A percentile compares a stretch with the other conserved stretches of the same genome.
These are phyloP conservation scores for Adelosebastes latens DNA, from an alignment of 2,797 vertebrate genomes.

Conservation along the genomic window DNA sequence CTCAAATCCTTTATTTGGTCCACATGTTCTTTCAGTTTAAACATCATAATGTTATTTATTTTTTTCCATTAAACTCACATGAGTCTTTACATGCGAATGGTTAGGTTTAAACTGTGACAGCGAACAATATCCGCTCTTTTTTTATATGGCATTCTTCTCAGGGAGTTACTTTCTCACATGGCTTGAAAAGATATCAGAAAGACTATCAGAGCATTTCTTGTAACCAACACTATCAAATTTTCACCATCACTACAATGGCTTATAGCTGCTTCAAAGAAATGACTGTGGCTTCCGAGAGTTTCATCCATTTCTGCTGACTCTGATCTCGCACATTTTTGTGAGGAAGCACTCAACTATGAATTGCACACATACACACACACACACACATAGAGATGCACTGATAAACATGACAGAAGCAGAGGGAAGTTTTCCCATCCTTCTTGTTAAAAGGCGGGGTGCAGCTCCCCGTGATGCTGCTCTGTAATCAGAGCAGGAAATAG, in stretches of 20 bases:
- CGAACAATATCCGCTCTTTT: slow-evolving; percentile 10
- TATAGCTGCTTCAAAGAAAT: slow-evolving; percentile 44
- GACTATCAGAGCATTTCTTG: slow-evolving; percentile 39
- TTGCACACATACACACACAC: not conserved
- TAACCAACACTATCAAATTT: slow-evolving; percentile 37
- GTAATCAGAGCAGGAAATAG: slow-evolving; percentile 67
- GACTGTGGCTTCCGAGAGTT: slow-evolving; percentile 36
- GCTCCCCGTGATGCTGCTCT: slow-evolving; percentile 51
- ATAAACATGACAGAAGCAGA: slow-evolving; percentile 42
- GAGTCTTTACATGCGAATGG: slow-evolving; percentile 2
- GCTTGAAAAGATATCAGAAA: slow-evolving; percentile 44
- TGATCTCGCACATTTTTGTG: slow-evolving; percentile 43
- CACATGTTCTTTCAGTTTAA: slow-evolving; percentile 29
- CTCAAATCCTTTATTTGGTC: slow-evolving; percentile 34
- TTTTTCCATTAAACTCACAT: slow-evolving; percentile 14
- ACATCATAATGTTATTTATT: slow-evolving; percentile 1
- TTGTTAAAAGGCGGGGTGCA: slow-evolving; percentile 32
- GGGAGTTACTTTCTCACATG: slow-evolving; percentile 27
- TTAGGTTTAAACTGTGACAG: slow-evolving; percentile 7
- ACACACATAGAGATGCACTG: slow-evolving; percentile 1
- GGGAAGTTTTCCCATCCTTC: slow-evolving; percentile 56
- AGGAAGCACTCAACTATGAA: slow-evolving; percentile 36
- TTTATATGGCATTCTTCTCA: slow-evolving; percentile 8
- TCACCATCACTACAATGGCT: slow-evolving; percentile 32
- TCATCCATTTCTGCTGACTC: slow-evolving; percentile 51